These are phyloP conservation scores for Yponomeuta plumbellus DNA, from an alignment of 2,888 invertebrate genomes.

Conservation along the genomic window DNA sequence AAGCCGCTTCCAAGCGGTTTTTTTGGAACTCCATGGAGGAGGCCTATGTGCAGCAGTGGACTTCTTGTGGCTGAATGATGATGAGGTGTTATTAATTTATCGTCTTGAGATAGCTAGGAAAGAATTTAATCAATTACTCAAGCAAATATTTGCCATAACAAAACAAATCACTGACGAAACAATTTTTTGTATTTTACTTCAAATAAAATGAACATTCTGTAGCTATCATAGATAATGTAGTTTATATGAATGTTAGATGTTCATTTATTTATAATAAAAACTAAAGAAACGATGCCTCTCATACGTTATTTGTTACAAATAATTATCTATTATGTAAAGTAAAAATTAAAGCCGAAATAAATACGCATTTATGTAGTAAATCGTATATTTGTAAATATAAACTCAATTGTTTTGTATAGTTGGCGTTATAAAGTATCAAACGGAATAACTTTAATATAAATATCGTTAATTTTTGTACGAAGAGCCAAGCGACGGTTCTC, in stretches of 20 bases:
- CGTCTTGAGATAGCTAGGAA: no score
- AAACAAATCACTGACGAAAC: slow-evolving; percentile 16
- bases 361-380: slow-evolving; percentile 9
- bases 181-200: slow-evolving; percentile 24
- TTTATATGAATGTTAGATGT: slow-evolving; percentile 68
- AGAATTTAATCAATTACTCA: no score
- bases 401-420: slow-evolving; percentile 18
- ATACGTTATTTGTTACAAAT: no score
- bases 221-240: slow-evolving; percentile 65
- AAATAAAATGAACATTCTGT: slow-evolving; percentile 34
- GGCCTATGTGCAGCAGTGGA: no score
- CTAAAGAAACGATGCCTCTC: no score
- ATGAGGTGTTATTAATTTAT: no score
- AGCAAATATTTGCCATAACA: no score
- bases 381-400: slow-evolving; percentile 23
- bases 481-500: slow-evolving; percentile 15
- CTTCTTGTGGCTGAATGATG: no score
- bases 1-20: no score
- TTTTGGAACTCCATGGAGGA: no score
- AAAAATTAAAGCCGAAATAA: not conserved
- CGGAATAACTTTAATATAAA: slow-evolving; percentile 13
- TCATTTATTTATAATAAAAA: slow-evolving; percentile 31
- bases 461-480: slow-evolving; percentile 6
- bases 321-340: no score
- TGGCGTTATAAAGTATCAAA: slow-evolving; percentile 9